Conservation (phyloP, 1,140 invertebrate genomes). For the Anadara kagoshimensis region DNA sequence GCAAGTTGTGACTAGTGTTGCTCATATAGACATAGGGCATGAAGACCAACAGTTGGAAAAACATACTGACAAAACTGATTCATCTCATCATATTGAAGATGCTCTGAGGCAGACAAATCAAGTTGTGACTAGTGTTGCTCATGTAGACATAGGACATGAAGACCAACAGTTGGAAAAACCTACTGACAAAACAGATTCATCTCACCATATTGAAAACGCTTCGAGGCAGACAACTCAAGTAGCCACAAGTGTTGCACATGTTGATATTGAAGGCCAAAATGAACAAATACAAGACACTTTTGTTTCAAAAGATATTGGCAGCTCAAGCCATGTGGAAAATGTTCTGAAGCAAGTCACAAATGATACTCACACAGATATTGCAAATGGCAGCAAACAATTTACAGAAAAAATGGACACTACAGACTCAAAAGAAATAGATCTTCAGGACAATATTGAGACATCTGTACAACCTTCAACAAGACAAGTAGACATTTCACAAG, state of each 20-base stretch:
- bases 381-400: no score
- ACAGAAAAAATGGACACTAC: no score
- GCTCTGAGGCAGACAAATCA: background rate
- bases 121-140: background rate
- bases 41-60: background rate
- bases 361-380: no score
- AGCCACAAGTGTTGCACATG: background rate
- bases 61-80: background rate
- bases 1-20: background rate
- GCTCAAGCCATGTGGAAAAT: no score
- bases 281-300: no score
- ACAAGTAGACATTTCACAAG: no score
- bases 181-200: background rate
- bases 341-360: no score
- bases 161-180: background rate
- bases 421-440: no score
- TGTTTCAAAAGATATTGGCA: no score
- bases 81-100: background rate
- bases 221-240: background rate
- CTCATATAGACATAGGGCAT: background rate
- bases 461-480: no score
- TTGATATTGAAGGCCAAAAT: background rate
- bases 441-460: no score
- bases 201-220: background rate
- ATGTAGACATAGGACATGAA: background rate